Percentiles rank a stretch among this genome's conserved stretches.
phyloP scores from a whole-genome alignment of 1,140 invertebrate genomes.

The Ptiloglossa arizonensis region DNA sequence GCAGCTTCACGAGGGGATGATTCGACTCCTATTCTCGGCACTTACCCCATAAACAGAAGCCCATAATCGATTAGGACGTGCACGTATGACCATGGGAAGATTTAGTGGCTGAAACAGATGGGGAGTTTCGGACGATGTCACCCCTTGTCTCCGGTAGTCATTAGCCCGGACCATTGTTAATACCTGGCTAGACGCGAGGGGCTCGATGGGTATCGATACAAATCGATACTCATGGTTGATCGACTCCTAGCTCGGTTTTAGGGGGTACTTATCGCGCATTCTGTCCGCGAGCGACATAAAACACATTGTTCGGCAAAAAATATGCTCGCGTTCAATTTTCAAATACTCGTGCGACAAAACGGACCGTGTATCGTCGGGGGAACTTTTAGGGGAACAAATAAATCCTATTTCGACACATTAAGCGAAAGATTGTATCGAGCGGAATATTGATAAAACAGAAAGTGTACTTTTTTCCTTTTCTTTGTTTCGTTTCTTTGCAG shows the following conservation, averaged over 20 bases:
- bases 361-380: too few species aligned
- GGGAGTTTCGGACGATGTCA: constrained; percentile 68
- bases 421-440: too few species aligned
- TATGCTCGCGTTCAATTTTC: not conserved
- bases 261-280: constrained; percentile 23
- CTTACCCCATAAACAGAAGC: constrained; percentile 49
- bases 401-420: too few species aligned
- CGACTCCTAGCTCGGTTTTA: constrained; percentile 38
- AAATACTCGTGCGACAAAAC: not conserved
- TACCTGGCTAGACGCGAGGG: constrained; percentile 61
- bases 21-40: constrained; percentile 46
- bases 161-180: constrained; percentile 65
- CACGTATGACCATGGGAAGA: constrained; percentile 69
- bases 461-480: too few species aligned
- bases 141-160: constrained; percentile 71
- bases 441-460: too few species aligned
- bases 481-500: too few species aligned
- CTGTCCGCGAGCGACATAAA: constrained; percentile 21
- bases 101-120: constrained; percentile 70
- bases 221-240: constrained; percentile 65
- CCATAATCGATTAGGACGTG: constrained; percentile 66
- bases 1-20: constrained; percentile 40
- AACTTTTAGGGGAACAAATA: too few species aligned
- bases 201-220: constrained; percentile 62
- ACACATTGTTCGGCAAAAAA: not conserved